These are phyloP conservation scores for Standfussiana lucernea DNA, from an alignment of 2,888 invertebrate species.

Conservation along the genomic window DNA sequence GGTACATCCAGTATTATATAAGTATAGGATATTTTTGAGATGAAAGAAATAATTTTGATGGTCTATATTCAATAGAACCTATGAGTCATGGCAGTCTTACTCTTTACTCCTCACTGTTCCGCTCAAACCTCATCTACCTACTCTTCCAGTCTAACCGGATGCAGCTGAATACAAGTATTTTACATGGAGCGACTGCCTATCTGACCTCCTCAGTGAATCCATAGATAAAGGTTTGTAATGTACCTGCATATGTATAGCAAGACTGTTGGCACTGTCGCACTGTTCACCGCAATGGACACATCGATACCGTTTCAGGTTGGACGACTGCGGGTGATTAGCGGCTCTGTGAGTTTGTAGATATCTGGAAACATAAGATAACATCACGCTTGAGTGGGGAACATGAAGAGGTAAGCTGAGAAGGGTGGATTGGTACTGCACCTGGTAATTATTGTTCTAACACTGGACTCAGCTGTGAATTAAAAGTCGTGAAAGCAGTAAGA, in stretches of 20 bases:
- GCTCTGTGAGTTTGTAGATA: conserved; percentile 89
- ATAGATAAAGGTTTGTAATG: background rate
- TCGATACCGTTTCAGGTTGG: conserved; percentile 78
- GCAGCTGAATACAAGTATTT: background rate
- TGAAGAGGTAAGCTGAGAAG: background rate
- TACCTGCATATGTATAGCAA: conserved; percentile 81
- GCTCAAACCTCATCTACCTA: too few relatives aligned
- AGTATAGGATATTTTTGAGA: too few relatives aligned
- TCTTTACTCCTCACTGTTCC: too few relatives aligned
- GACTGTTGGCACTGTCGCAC: conserved; percentile 75
- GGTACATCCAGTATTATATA: too few relatives aligned
- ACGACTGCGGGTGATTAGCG: conserved; percentile 87
- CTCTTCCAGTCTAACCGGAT: background rate
- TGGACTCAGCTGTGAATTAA: background rate
- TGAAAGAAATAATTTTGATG: too few relatives aligned
- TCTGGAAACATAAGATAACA: conserved; percentile 68
- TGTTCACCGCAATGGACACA: conserved; percentile 88
- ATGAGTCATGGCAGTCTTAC: too few relatives aligned
- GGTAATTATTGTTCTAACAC: too few relatives aligned
- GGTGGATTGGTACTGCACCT: background rate
- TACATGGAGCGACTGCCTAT: background rate
- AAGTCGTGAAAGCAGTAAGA: background rate
- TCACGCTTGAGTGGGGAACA: background rate
- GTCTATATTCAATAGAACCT: too few relatives aligned
- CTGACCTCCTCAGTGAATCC: too few relatives aligned